Evolutionary conservation across 2,113 vertebrate species (phyloP), one percentile per base, ranked within the genome.

Genomic region (Enhydra lutris): DNA sequence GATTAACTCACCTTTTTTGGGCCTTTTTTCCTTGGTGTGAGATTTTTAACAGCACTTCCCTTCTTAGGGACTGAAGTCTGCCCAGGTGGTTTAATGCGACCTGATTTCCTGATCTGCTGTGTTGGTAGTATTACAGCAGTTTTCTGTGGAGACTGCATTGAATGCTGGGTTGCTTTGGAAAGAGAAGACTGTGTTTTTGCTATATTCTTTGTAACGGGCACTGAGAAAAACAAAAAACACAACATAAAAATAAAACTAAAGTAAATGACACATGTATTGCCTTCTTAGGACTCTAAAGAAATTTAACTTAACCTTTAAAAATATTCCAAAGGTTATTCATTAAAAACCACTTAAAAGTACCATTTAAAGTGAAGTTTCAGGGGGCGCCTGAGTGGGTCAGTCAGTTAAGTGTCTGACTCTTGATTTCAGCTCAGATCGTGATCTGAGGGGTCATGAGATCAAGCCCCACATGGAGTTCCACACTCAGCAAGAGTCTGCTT

Each of bases 1-100:
- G 97, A 97, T 82, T 3, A 92, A 98, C 98, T 98, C 97, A 99
- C 99, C 99, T 99, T 99, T 99, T 99, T 99, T 97, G 99, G 99
- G 85, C 99, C 99, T 98, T 99, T 99, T 98, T 99, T 99, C 98
- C 99, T 99, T 98, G 98, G 98, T 98, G 99, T 98, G 86, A 98
- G 97, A 65, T 98, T 99, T 98, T 99, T 99, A 97, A 96, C 91
- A 96, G 98, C 67, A 82, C 97, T 98, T 98, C 98, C 99, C 98
- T 99, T 99, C 97, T 99, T 99, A 9, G 99, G 96, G 6, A 98
- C 97, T 1, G 99, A 92, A 73, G 99, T 98, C 78, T 89, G 94
- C 98, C 82, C 99, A 89, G 99, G 98, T 97, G 99, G 97, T 45
- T 99, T 99, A 97, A 98, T 99, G 95, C 99, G 98, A 80, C 99